Conservation (phyloP, 2,113 vertebrate species). For the Austrofundulus limnaeus region DNA sequence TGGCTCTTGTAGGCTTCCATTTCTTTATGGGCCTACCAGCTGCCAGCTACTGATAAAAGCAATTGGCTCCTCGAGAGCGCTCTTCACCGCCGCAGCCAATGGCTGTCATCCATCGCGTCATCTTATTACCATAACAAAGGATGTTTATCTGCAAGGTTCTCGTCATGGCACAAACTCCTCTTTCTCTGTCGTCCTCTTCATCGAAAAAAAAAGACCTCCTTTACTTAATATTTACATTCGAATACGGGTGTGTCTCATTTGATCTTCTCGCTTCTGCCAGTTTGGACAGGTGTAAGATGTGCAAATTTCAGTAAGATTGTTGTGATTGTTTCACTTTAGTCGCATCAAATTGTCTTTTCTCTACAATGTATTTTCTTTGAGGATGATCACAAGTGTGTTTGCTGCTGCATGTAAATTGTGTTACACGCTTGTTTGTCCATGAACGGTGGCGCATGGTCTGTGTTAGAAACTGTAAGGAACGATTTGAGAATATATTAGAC, state of each 20-base stretch:
- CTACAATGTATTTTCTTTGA: constrained; percentile 18
- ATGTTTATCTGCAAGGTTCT: constrained; percentile 71
- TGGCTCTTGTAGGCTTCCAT: constrained; percentile 63
- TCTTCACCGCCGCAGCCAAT: constrained; percentile 67
- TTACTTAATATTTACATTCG: constrained; percentile 71
- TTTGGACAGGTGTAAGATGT: constrained; percentile 68
- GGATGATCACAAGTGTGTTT: constrained; percentile 34
- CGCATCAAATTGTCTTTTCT: constrained; percentile 51
- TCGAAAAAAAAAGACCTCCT: constrained; percentile 41
- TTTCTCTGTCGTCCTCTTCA: constrained; percentile 51
- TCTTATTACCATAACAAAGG: constrained; percentile 74
- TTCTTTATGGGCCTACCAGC: constrained; percentile 72
- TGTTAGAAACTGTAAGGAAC: not conserved
- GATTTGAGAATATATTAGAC: constrained; percentile 22
- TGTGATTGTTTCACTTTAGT: constrained; percentile 48
- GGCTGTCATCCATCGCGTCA: constrained; percentile 62
- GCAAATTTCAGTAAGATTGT: constrained; percentile 37
- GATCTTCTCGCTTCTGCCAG: constrained; percentile 58
- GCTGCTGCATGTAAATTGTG: constrained; percentile 30
- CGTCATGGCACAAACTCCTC: constrained; percentile 53
- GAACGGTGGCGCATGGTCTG: constrained; percentile 9
- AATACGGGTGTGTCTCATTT: constrained; percentile 24
- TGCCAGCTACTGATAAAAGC: constrained; percentile 73
- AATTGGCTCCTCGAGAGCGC: constrained; percentile 66
- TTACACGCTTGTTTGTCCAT: constrained; percentile 37